Conservation (phyloP, 2,888 invertebrate species). For the Heteromyza rotundicornis region DNA sequence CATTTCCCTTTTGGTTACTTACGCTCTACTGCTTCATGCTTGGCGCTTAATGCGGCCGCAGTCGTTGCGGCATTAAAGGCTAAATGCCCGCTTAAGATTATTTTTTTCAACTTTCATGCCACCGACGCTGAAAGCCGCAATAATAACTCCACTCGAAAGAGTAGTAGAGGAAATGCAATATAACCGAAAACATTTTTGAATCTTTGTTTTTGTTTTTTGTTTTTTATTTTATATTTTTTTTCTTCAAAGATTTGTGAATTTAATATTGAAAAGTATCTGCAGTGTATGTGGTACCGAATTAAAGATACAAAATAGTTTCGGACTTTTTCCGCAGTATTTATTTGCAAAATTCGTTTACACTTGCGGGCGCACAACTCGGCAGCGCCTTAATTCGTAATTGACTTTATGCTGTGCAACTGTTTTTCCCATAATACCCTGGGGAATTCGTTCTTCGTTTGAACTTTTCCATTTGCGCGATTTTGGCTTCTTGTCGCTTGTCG, state of each 20-base stretch:
- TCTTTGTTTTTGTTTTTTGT: too few species aligned
- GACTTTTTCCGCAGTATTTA: too few species aligned
- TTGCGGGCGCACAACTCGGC: background rate
- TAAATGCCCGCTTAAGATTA: slow-evolving; percentile 4
- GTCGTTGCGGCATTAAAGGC: background rate
- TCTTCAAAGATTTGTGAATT: background rate
- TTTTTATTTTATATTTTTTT: too few species aligned
- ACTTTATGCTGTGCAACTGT: background rate
- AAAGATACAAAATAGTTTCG: background rate
- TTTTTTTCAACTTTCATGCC: background rate
- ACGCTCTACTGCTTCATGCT: background rate
- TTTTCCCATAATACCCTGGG: background rate
- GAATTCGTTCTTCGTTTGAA: background rate
- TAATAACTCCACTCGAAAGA: background rate
- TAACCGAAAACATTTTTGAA: background rate
- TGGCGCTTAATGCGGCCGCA: background rate
- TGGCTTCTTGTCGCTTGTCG: background rate
- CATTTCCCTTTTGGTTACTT: background rate
- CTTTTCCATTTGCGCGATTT: background rate
- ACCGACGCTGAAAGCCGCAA: background rate
- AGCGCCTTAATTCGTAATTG: background rate
- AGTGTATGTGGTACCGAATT: background rate
- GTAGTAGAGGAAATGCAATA: background rate
- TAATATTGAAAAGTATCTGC: background rate
- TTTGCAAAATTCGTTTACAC: background rate